Evolutionary conservation across 2,797 vertebrate genomes (phyloP), one percentile per base, ranked within the genome.

Genomic region (Hippoglossus hippoglossus): DNA sequence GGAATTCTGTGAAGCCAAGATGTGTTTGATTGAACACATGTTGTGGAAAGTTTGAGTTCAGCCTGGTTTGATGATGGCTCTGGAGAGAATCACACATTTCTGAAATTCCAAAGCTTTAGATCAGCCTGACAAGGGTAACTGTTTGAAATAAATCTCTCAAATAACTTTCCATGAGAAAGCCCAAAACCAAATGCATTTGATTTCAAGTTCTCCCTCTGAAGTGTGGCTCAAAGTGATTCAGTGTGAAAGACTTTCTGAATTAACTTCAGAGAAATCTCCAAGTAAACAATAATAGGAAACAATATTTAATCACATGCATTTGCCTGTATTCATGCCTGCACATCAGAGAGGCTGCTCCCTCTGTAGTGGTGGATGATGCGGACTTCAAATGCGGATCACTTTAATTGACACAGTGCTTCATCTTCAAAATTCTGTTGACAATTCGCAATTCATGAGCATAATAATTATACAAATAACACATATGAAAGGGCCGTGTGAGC

Each of bases 241-340:
- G 67, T 80, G 76, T 79, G 85, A 88, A 85, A 82, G 80, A 87
- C 82, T 86, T 87, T 91, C 77, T 71, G 84, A 91, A 92, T 91
- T 87, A 92, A 93, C 88, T 89, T 91, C 89, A 90, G 89, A 93
- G 84, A 81, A 84, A 78, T 75, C 80, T 86, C 79, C 68, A 67
- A 78, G 91, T 90, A 92, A 94, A 94, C 87, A 93, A 92, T 88
- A 86, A 92, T 86, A 88, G 83, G 86, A 92, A 92, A 92, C 83
- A 92, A 92, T 89, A 92, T 92, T 91, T 87, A 91, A 91, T 92
- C 87, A 92, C 85, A 90, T 88, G 86, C 81, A 77, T 83, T 87
- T 72, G 80, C 86, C 87, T 88, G 89, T 88, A 83, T 89, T 89
- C 73, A 81, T 90, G 89, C 82, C 82, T 80, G 82, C 86, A 91